Percentiles rank a stretch among this genome's conserved stretches.
These are phyloP conservation scores for Pteronotus mesoamericanus DNA, from an alignment of 2,797 vertebrate genomes.

Conservation along the genomic window DNA sequence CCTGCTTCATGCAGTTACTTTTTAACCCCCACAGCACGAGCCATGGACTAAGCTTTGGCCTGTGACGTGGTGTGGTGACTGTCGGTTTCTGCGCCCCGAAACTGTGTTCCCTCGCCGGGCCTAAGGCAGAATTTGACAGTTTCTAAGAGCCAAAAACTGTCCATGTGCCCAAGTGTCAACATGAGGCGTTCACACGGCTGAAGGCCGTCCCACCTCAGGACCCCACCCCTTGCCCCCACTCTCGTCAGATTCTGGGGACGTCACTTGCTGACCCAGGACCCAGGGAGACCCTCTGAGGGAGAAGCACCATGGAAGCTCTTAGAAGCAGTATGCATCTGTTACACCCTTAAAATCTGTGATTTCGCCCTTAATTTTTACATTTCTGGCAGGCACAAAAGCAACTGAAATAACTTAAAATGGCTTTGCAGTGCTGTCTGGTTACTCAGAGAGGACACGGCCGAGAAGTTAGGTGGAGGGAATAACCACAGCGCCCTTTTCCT, in stretches of 20 bases:
- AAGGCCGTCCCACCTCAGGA: accelerated
- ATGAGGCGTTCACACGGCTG: background rate
- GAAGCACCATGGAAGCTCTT: background rate
- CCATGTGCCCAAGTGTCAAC: background rate
- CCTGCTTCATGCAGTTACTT: background rate
- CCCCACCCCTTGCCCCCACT: background rate
- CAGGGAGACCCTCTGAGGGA: background rate
- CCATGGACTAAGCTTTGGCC: background rate
- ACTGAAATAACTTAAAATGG: too few species aligned
- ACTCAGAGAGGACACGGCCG: accelerated
- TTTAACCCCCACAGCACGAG: too few species aligned
- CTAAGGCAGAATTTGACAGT: background rate
- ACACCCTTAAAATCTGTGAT: too few species aligned
- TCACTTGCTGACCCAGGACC: accelerated
- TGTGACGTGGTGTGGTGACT: background rate
- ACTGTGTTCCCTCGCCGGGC: background rate
- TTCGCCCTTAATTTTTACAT: background rate
- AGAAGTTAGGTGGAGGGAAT: background rate
- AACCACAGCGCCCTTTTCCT: too few species aligned
- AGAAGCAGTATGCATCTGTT: background rate
- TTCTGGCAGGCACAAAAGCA: background rate
- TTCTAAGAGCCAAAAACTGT: background rate
- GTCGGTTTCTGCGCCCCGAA: accelerated
- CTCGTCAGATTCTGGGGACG: too few species aligned
- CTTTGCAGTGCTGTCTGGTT: accelerated